Percentiles rank a stretch among this genome's conserved stretches.
These are phyloP conservation scores for Myxocyprinus asiaticus DNA, from an alignment of 2,113 vertebrate genomes.

Conservation along the genomic window DNA sequence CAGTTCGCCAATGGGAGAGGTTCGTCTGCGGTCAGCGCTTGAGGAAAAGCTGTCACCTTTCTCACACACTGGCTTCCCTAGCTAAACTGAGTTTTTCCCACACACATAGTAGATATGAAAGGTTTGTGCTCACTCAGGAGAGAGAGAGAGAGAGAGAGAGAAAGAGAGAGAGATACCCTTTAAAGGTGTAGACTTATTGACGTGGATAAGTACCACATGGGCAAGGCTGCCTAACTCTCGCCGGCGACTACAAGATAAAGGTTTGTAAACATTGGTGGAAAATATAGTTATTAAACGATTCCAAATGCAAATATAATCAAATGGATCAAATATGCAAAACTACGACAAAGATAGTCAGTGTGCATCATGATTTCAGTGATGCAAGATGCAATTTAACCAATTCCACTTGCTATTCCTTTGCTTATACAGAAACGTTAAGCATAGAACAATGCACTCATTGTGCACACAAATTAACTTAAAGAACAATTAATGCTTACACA, in stretches of 20 bases:
- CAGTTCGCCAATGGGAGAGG: neutral
- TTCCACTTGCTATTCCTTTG: too few species aligned
- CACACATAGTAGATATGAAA: slow-evolving; percentile 1
- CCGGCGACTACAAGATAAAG: slow-evolving; percentile 18
- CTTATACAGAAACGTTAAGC: too few species aligned
- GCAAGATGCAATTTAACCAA: too few species aligned
- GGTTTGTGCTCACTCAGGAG: neutral
- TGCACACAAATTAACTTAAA: too few species aligned
- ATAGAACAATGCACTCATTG: too few species aligned
- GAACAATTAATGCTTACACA: too few species aligned
- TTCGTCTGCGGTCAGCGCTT: neutral
- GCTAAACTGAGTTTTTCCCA: slow-evolving; percentile 11
- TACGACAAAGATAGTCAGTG: too few species aligned
- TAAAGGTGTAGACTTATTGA: slow-evolving; percentile 5
- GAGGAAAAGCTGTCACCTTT: neutral
- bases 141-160: neutral
- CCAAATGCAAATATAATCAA: neutral
- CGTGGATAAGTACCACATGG: too few species aligned
- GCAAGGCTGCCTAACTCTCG: neutral
- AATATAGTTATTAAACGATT: neutral
- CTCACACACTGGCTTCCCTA: neutral
- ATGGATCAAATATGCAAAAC: neutral
- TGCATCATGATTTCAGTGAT: too few species aligned
- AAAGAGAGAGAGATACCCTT: neutral
- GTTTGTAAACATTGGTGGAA: neutral